Evolutionary conservation across 2,113 vertebrate genomes (phyloP), one percentile per base, ranked within the genome.

Genomic region (Tychaedon coryphoeus): DNA sequence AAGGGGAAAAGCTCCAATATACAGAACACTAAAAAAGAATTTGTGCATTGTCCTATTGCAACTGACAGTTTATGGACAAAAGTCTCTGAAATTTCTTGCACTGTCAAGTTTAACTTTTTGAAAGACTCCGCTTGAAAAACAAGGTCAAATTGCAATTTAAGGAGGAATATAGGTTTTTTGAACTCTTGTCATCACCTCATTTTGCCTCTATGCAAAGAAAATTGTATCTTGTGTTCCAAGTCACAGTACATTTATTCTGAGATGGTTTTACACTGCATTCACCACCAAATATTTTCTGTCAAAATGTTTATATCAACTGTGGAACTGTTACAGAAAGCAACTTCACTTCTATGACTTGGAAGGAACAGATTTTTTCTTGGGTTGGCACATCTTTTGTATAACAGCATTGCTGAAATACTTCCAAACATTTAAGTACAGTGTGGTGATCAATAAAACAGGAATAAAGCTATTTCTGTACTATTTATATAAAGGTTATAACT

Each of bases 161-260:
- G 71, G 51, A 96, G 75, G 81, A 97, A 90, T 98, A 97, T 75
- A 96, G 82, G 75, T 96, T 97, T 96, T 92, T 75, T 90, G 86
- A 97, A 97, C 95, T 94, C 93, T 97, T 51, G 94, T 96, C 96
- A 97, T 97, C 93, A 91, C 79, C 95, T 97, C 92, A 93, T 97
- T 98, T 97, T 96, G 79, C 74, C 50, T 97, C 95, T 97, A 96
- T 97, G 96, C 97, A 97, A 97, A 97, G 95, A 97, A 98, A 98
- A 97, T 96, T 95, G 71, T 93, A 72, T 97, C 92, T 96, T 92
- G 65, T 92, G 82, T 94, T 97, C 91, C 72, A 88, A 97, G 95
- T 97, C 98, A 98, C 93, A 97, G 71, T 92, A 96, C 93, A 98
- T 98, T 98, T 98, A 95, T 97, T 96, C 86, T 94, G 86, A 93